phyloP scores from a whole-genome alignment of 2,888 invertebrate species.

The Hypolimnas misippus region DNA sequence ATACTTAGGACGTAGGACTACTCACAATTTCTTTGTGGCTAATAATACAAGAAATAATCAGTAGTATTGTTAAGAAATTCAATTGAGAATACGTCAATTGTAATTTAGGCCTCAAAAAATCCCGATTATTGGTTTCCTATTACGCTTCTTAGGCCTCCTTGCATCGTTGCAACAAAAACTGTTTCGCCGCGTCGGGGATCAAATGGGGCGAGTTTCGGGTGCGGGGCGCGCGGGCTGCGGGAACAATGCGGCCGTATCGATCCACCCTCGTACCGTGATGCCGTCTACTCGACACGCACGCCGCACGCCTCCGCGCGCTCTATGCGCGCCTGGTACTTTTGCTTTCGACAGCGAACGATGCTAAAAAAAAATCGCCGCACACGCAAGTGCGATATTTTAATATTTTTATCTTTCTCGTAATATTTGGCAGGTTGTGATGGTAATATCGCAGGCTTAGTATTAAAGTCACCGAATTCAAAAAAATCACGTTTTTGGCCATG shows the following conservation, averaged over 20 bases:
- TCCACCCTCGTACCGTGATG: constrained; percentile 59
- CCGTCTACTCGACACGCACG: constrained; percentile 61
- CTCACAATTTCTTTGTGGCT: neutral
- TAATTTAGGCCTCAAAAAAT: constrained; percentile 27
- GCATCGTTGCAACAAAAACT: constrained; percentile 75
- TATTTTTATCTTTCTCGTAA: neutral
- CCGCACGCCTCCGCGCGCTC: constrained; percentile 65
- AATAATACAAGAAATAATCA: neutral
- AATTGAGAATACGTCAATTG: constrained; percentile 11
- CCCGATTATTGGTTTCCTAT: constrained; percentile 44
- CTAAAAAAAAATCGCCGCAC: constrained; percentile 13
- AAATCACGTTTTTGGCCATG: too few relatives aligned
- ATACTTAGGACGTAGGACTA: neutral
- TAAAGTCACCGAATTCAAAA: too few relatives aligned
- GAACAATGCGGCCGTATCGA: constrained; percentile 83
- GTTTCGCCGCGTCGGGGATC: constrained; percentile 75
- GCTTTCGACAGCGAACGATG: constrained; percentile 55
- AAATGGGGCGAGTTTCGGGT: constrained; percentile 79
- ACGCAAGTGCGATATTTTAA: neutral
- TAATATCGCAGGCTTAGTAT: too few relatives aligned
- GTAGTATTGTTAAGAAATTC: neutral
- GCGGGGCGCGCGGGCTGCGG: constrained; percentile 65
- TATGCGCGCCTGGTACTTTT: constrained; percentile 76
- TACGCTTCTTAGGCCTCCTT: constrained; percentile 45
- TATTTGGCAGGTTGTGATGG: too few relatives aligned